Conservation (phyloP, 2,113 vertebrate genomes). For the Chauna torquata region DNA sequence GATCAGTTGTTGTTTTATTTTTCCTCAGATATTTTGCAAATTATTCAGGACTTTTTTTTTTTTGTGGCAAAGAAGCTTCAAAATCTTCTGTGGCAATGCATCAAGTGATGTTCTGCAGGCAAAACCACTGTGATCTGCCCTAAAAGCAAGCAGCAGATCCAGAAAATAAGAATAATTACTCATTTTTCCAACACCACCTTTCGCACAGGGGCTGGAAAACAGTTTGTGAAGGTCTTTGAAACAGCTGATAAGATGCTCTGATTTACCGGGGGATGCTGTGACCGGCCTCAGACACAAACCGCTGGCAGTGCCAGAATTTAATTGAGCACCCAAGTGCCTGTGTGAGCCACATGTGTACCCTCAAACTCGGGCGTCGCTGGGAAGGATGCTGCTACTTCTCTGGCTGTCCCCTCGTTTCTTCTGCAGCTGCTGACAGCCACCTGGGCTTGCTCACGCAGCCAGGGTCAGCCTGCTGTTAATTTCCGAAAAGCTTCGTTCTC, state of each 20-base stretch:
- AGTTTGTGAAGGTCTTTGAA: background rate
- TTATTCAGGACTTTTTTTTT: background rate
- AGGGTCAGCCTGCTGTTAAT: constrained; percentile 24
- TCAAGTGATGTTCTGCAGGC: background rate
- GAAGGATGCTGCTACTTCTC: background rate
- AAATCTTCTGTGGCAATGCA: background rate
- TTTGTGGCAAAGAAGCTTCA: background rate
- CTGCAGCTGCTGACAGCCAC: constrained; percentile 57
- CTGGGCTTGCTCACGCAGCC: constrained; percentile 30
- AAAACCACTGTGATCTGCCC: background rate
- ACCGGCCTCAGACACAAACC: background rate
- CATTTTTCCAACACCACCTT: background rate
- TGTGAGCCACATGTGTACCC: too few relatives aligned
- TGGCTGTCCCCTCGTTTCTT: background rate
- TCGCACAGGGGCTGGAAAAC: background rate
- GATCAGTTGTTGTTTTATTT: background rate
- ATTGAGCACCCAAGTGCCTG: background rate
- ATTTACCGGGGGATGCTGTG: background rate
- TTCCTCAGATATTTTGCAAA: background rate
- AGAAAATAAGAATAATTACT: background rate
- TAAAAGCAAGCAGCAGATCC: constrained; percentile 4
- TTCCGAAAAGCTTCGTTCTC: background rate
- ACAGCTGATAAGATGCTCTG: background rate
- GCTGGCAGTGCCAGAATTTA: background rate
- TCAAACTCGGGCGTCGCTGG: background rate